Conservation (phyloP, 2,797 vertebrate species). For the Rhadinocentrus ornatus region DNA sequence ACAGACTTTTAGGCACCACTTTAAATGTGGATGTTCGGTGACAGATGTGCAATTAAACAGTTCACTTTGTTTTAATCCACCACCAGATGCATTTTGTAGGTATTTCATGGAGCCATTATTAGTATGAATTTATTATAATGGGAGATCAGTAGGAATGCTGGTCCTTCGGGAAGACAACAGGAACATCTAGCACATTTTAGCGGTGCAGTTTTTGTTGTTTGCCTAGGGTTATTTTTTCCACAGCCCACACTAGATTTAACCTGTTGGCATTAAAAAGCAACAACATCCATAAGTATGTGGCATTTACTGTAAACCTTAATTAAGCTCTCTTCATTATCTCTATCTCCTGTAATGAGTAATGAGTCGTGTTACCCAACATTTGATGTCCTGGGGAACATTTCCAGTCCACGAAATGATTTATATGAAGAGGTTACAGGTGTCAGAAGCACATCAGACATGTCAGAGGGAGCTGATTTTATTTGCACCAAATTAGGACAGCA, state of each 20-base stretch:
- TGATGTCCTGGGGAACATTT: background rate
- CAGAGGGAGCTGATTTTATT: constrained; percentile 11
- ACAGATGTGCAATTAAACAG: background rate
- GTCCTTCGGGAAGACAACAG: background rate
- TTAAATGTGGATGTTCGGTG: background rate
- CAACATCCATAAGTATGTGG: too few species aligned
- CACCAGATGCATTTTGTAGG: background rate
- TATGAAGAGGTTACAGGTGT: background rate
- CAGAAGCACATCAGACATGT: background rate
- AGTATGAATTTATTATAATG: background rate
- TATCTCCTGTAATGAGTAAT: background rate
- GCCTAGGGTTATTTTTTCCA: background rate
- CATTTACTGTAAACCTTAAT: background rate
- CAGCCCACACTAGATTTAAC: background rate
- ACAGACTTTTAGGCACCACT: background rate
- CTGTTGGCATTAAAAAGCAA: background rate
- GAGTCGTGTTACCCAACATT: background rate
- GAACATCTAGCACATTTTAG: constrained; percentile 13
- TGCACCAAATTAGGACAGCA: background rate
- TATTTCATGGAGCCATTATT: background rate
- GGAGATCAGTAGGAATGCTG: background rate
- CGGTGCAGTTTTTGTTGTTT: background rate
- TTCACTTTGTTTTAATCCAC: background rate
- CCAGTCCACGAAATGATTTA: background rate
- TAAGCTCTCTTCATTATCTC: background rate